Conservation (phyloP, 2,113 vertebrate genomes). For the Circaetus cinerascens region DNA sequence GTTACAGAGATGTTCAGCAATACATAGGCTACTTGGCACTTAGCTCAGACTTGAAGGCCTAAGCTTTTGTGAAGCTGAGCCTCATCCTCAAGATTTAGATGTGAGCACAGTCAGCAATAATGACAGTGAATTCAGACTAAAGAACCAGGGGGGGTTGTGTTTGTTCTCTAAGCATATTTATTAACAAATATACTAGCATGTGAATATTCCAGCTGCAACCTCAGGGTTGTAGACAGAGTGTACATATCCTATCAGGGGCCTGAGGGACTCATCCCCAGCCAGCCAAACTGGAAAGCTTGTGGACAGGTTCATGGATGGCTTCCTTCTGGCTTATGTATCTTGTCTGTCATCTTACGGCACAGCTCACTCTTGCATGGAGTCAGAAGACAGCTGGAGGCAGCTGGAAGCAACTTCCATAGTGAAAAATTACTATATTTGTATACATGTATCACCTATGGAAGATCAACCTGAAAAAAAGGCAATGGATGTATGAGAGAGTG, state of each 20-base stretch:
- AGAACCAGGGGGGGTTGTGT: accelerated
- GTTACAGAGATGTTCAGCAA: neutral
- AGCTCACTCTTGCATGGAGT: neutral
- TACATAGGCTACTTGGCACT: neutral
- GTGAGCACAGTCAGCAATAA: neutral
- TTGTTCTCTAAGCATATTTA: neutral
- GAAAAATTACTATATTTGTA: neutral
- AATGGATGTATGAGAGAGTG: neutral
- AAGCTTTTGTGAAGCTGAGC: neutral
- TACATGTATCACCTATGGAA: neutral
- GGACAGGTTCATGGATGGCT: neutral
- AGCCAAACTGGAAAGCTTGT: neutral
- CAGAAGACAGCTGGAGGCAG: neutral
- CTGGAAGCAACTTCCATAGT: neutral
- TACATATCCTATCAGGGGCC: no score
- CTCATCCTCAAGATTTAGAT: neutral
- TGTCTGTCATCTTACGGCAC: neutral
- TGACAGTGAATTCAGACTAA: neutral
- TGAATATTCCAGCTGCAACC: neutral
- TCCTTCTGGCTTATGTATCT: neutral
- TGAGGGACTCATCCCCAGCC: neutral
- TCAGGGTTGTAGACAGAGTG: accelerated
- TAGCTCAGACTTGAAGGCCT: neutral
- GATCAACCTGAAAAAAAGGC: neutral
- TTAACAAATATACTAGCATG: neutral